Conservation (phyloP, 2,113 vertebrate species). For the Parotia lawesii region DNA sequence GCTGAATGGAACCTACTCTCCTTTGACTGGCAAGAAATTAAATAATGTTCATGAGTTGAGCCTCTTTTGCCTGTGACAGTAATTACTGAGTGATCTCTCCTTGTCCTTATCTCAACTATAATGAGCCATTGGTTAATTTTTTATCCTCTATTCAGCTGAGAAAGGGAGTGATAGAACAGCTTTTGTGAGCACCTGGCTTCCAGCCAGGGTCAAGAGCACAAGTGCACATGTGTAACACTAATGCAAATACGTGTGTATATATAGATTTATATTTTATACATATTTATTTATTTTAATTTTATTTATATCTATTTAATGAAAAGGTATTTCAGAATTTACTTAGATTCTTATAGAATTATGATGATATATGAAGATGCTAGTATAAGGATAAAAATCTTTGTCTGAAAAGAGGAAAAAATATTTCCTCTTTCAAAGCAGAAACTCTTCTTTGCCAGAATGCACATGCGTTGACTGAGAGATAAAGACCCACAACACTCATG, state of each 20-base stretch:
- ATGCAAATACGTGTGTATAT: background rate
- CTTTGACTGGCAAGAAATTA: background rate
- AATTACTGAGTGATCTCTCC: background rate
- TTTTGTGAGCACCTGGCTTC: accelerated
- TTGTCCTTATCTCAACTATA: background rate
- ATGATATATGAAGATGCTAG: background rate
- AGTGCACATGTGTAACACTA: background rate
- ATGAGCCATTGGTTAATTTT: background rate
- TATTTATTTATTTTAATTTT: background rate
- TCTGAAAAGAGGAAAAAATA: background rate
- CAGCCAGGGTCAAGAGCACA: background rate
- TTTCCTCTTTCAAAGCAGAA: background rate
- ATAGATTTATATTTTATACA: too few relatives aligned
- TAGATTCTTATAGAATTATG: background rate
- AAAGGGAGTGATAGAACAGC: background rate
- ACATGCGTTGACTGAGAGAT: background rate
- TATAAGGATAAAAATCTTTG: background rate
- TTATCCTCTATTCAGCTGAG: background rate
- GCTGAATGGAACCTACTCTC: background rate
- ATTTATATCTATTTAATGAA: background rate
- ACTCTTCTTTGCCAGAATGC: background rate
- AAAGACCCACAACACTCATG: background rate
- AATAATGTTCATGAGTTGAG: background rate
- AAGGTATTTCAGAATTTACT: background rate
- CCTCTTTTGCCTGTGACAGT: background rate